Base-by-base conservation (phyloP, 2,888 invertebrate genomes). In the Diarsia rubi region DNA sequence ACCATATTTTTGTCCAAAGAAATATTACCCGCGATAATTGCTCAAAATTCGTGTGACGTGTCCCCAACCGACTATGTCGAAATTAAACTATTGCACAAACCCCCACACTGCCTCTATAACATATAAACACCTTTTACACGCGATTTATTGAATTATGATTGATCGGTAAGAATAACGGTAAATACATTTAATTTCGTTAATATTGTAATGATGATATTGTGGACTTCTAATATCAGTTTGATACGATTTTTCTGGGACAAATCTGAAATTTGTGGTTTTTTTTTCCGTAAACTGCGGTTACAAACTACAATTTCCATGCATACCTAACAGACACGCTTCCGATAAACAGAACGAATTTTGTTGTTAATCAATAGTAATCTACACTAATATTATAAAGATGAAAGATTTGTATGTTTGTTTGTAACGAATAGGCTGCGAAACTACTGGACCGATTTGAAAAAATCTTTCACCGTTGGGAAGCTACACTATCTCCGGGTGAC, bases 111-210 rank as follows among this genome's bases (percentile, higher is more conserved):
- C 27, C 57, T 72, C 19, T 19, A 47, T 42, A 8, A 16, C 4
- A 27, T 57, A 44, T 21, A 52, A 71, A 60, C 80, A 78, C 52
- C 79, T 78, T 72, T 79, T 44, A 60, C 60, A 79, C 47, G 54
- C 65, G 9, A 21, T 79, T 72, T 42, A 73, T 66, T 62, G 9
- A 54, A 78, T 79, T 72, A 42, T 73, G 65, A 79, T 78, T 21
- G 80, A 78, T 71, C 14, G 5, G n/a, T 54, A 44, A 47, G 37
- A 78, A 78, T 79, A 31, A 37, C 14, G 14, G 5, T 79, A 6
- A 78, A 62, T 65, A 37, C 21, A 60, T 19, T 54, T 59, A 4
- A 24, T 14, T 9, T 6, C 14, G 49, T 45, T 0, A 6, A 19
- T 62, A 24, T 24, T 45, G 52, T 14, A 3, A 62, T 42, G 2